Percentiles rank a stretch among this genome's conserved stretches.
Conservation (phyloP, 2,113 vertebrate genomes). For the Seriola dumerili region DNA sequence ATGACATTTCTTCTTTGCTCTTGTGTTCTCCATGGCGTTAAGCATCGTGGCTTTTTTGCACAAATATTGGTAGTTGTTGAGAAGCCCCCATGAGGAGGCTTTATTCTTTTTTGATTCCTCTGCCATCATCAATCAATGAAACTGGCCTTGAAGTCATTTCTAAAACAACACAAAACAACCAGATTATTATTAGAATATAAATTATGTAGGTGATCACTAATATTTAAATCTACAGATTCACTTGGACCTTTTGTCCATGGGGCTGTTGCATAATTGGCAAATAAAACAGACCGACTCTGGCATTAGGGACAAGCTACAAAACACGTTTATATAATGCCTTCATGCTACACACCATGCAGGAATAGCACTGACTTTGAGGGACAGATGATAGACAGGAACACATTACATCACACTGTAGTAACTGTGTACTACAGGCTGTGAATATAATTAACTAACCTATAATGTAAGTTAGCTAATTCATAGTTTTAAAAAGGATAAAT, state of each 20-base stretch:
- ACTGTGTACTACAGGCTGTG: neutral
- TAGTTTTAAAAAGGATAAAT: neutral
- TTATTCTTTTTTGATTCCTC: constrained; percentile 2
- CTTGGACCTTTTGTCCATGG: too few relatives aligned
- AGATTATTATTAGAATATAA: neutral
- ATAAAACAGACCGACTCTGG: neutral
- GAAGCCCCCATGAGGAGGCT: constrained; percentile 34
- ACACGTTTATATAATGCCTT: neutral
- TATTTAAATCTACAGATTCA: neutral
- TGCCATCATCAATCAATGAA: constrained; percentile 12
- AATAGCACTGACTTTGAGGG: neutral
- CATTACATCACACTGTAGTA: neutral
- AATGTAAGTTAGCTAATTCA: neutral
- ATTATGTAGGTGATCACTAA: neutral
- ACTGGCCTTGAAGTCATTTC: constrained; percentile 37
- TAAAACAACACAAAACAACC: neutral
- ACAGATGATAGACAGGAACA: neutral
- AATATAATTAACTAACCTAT: neutral
- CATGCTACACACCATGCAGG: neutral
- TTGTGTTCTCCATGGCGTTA: constrained; percentile 4
- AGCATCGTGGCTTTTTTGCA: constrained; percentile 47
- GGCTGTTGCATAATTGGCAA: too few relatives aligned
- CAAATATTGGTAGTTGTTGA: constrained; percentile 51
- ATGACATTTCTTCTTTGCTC: constrained; percentile 36
- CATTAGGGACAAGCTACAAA: neutral